phyloP scores from a whole-genome alignment of 2,888 invertebrate species.

The Trichogramma evanescens region DNA sequence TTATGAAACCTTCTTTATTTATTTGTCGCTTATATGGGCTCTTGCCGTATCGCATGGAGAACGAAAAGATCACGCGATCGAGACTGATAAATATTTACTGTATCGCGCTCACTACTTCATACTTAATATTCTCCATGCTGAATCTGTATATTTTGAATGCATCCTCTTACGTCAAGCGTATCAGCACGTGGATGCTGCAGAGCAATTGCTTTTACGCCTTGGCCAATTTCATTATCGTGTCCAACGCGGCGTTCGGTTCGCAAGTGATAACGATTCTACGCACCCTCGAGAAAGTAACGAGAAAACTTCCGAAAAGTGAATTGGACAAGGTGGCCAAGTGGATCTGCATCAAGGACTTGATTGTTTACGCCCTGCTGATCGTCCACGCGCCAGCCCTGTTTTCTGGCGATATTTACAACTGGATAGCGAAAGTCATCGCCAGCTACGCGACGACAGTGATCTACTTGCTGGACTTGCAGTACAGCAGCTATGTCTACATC shows the following conservation, averaged over 20 bases:
- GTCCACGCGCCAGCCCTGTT: slow-evolving; percentile 19
- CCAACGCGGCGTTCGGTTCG: slow-evolving; percentile 19
- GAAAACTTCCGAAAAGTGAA: slow-evolving; percentile 20
- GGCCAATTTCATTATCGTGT: slow-evolving; percentile 18
- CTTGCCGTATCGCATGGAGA: slow-evolving; percentile 28
- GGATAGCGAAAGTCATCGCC: slow-evolving; percentile 9
- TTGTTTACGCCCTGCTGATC: slow-evolving; percentile 25
- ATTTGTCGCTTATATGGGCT: slow-evolving; percentile 27
- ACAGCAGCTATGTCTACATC: slow-evolving; percentile 29
- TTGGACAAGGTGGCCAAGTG: slow-evolving; percentile 23
- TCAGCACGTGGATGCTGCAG: slow-evolving; percentile 24
- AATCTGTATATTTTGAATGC: background rate
- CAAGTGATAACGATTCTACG: slow-evolving; percentile 24
- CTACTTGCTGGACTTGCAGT: slow-evolving; percentile 27
- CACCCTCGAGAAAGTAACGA: slow-evolving; percentile 20
- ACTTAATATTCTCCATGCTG: background rate
- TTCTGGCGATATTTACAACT: background rate
- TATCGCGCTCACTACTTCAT: slow-evolving; percentile 8
- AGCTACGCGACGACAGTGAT: slow-evolving; percentile 25
- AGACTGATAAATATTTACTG: slow-evolving; percentile 21
- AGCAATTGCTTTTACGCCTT: slow-evolving; percentile 24
- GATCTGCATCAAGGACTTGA: slow-evolving; percentile 28
- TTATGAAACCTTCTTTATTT: slow-evolving; percentile 28
- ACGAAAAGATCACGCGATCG: slow-evolving; percentile 16
- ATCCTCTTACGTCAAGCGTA: slow-evolving; percentile 15